These are phyloP conservation scores for Drosophila parabipectinata DNA, from an alignment of 1,140 invertebrate genomes.

Conservation along the genomic window DNA sequence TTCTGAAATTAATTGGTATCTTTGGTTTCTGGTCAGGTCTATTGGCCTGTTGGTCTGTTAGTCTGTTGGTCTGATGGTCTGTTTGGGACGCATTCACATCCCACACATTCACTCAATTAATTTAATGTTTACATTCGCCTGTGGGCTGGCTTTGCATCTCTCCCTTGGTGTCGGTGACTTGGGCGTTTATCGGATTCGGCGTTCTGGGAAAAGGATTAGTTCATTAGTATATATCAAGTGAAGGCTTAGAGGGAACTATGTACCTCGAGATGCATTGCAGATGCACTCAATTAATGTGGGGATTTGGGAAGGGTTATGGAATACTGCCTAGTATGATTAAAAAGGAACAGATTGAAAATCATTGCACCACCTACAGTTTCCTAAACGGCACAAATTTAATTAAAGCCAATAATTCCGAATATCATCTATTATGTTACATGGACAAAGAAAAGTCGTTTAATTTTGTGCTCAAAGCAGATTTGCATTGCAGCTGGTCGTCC, in stretches of 20 bases:
- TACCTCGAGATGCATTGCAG: slow-evolving; percentile 25
- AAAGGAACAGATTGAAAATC: background rate
- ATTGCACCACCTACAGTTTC: too few species aligned
- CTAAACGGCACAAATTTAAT: too few species aligned
- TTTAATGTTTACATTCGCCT: slow-evolving; percentile 22
- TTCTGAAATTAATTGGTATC: slow-evolving; percentile 74
- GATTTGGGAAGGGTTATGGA: background rate
- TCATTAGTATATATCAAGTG: slow-evolving; percentile 29
- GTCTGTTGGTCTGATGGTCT: background rate
- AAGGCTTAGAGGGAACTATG: slow-evolving; percentile 9
- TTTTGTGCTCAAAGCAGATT: background rate
- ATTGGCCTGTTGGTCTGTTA: background rate
- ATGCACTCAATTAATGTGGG: background rate
- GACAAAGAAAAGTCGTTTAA: background rate
- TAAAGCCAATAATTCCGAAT: background rate
- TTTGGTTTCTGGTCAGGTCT: slow-evolving; percentile 20
- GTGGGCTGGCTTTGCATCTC: slow-evolving; percentile 17
- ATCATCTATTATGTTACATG: background rate
- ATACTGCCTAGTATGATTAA: background rate
- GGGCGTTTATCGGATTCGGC: slow-evolving; percentile 44
- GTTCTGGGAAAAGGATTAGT: slow-evolving; percentile 24
- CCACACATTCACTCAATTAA: slow-evolving; percentile 36
- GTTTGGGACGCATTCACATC: slow-evolving; percentile 5
- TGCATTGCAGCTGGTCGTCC: background rate
- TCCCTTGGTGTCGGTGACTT: slow-evolving; percentile 12